Evolutionary conservation across 92 coral and sea anemone genomes (phyloP).

Genomic region (Zoanthus sociatus): DNA sequence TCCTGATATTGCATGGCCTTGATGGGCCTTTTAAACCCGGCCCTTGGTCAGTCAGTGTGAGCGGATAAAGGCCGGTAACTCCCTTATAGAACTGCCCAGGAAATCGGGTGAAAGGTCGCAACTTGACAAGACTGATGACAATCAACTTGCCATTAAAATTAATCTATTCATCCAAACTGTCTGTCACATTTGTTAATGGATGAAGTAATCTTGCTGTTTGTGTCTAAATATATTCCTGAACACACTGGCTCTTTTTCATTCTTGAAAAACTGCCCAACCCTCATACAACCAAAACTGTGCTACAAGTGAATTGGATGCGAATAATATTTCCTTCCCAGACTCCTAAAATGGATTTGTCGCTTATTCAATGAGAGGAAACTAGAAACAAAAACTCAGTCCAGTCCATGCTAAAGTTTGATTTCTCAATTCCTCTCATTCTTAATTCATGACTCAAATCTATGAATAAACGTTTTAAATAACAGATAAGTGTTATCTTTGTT

Average conservation of each 20-base stretch:
- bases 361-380: not conserved
- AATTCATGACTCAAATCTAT: conserved; percentile 5
- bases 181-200: conserved; percentile 18
- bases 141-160: conserved; percentile 13
- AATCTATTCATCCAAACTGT: conserved; percentile 38
- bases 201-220: conserved; percentile 21
- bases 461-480: not conserved
- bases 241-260: conserved; percentile 27
- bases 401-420: not conserved
- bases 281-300: not conserved
- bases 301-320: not conserved
- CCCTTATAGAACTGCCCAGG: conserved; percentile 51
- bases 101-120: conserved; percentile 27
- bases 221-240: not conserved
- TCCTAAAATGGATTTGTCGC: not conserved
- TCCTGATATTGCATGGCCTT: conserved; percentile 8
- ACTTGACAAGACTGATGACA: conserved; percentile 44
- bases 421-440: conserved; percentile 24
- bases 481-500: conserved; percentile 14
- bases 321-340: not conserved
- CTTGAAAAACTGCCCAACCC: not conserved
- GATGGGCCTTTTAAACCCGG: not conserved
- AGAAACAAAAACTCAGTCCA: not conserved
- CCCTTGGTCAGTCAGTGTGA: conserved; percentile 11
- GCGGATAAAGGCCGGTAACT: conserved; percentile 25